Evolutionary conservation across 2,113 vertebrate genomes (phyloP), one percentile per base, ranked within the genome.

Genomic region (Alethe castanea): DNA sequence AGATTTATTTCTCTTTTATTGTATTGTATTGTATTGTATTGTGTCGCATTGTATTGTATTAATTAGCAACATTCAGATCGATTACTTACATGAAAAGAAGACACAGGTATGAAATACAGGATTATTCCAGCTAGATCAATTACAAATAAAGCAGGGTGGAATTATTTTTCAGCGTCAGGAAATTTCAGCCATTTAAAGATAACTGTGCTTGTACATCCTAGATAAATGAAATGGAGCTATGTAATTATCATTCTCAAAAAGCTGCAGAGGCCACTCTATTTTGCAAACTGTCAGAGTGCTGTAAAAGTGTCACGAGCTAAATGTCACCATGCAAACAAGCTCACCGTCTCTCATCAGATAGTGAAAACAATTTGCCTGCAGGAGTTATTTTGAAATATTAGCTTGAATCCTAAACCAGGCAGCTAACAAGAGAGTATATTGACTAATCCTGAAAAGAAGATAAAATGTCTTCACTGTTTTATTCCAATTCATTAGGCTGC

Each of bases 171-270:
- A 73, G 18, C 9, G 8, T 53, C 40, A 88, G 54, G 71, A 33
- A 93, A 77, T 88, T 96, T 88, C 53, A 81, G 15, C 40, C 66
- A 47, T 88, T 93, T 72, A 88, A 90, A 85, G 64, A 93, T 61
- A 90, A 88, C 78, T 76, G 15, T 56, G 20, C 38, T 64, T 81
- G 19, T 62, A n/a, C 50, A 64, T 81, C 18, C 40, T 57, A 88
- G 78, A 72, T 90, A 80, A 90, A 93, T 85, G 22, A 89, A 93
- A 95, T 20, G 8, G n/a, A 95, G 28, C 26, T 57, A 28, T 70
- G 40, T 19, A 90, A 86, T 96, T 95, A 92, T 53, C 10, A 26
- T 82, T 72, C 16, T 60, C 15, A 76, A 67, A 93, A 90, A 50
- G 40, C 57, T 81, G 23, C 62, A 85, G 48, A 86, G 67, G 47